Conservation (phyloP, 2,888 invertebrate species). For the Drosophila stalkeri region DNA sequence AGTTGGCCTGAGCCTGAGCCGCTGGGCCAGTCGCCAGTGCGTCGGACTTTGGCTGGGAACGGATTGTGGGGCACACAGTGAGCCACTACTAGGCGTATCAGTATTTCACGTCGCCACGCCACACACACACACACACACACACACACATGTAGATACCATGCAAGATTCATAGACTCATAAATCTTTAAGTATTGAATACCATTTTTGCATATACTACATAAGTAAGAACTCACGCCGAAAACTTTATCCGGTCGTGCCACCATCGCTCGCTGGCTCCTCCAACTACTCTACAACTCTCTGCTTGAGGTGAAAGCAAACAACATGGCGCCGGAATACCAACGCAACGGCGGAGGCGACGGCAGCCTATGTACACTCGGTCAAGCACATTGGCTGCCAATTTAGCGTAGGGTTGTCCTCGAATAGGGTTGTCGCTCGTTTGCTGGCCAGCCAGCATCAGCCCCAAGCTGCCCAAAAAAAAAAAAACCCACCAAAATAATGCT, state of each 20-base stretch:
- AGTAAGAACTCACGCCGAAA: constrained; percentile 72
- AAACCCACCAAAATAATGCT: constrained; percentile 76
- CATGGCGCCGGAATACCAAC: constrained; percentile 74
- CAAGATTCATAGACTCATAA: constrained; percentile 81
- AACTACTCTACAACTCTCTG: constrained; percentile 45
- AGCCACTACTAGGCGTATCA: constrained; percentile 41
- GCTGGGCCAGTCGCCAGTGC: constrained; percentile 52
- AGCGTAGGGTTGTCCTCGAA: constrained; percentile 43
- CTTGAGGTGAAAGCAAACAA: constrained; percentile 79
- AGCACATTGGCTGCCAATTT: constrained; percentile 74
- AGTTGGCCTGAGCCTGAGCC: constrained; percentile 28
- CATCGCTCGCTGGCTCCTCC: neutral
- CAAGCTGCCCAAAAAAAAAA: constrained; percentile 52
- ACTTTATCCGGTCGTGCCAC: constrained; percentile 64
- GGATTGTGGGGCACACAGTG: constrained; percentile 8
- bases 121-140: constrained; percentile 16
- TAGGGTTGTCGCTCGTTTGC: constrained; percentile 56
- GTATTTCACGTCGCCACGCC: constrained; percentile 70
- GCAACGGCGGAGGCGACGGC: neutral
- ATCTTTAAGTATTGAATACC: constrained; percentile 79
- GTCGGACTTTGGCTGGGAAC: constrained; percentile 42
- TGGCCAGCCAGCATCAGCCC: constrained; percentile 38
- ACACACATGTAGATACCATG: constrained; percentile 53
- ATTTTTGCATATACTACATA: constrained; percentile 72
- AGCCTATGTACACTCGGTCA: constrained; percentile 46